A percentile compares a stretch with the other conserved stretches of the same genome.
phyloP scores from a whole-genome alignment of 1,140 invertebrate genomes.

The Campodea augens region DNA sequence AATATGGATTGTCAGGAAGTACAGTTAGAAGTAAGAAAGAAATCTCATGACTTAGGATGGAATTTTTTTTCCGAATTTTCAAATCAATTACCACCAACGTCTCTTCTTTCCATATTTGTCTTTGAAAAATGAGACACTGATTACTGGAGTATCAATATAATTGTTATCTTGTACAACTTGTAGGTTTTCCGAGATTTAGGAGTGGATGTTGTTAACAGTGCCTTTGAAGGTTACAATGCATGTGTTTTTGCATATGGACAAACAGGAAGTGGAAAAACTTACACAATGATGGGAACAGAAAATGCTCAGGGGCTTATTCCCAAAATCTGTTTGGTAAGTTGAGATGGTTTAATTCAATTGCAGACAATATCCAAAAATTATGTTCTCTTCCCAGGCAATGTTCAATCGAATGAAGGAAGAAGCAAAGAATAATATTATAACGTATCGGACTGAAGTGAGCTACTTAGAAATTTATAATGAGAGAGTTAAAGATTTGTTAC shows the following conservation, averaged over 20 bases:
- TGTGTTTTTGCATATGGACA: constrained; percentile 93
- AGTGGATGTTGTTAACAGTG: constrained; percentile 76
- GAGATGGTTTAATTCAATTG: too few relatives aligned
- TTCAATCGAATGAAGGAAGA: constrained; percentile 35
- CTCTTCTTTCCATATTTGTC: too few relatives aligned
- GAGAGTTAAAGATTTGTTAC: constrained; percentile 63
- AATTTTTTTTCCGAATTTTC: too few relatives aligned
- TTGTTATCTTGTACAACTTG: too few relatives aligned
- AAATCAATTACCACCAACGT: too few relatives aligned
- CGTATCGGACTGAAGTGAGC: constrained; percentile 61
- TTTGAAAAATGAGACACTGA: too few relatives aligned
- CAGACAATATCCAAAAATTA: too few relatives aligned
- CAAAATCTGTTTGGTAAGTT: constrained; percentile 50
- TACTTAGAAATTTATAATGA: constrained; percentile 89
- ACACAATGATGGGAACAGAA: constrained; percentile 94
- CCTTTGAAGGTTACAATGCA: constrained; percentile 92
- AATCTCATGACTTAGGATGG: too few relatives aligned
- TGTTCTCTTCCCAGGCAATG: constrained; percentile 11
- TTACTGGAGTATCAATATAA: too few relatives aligned
- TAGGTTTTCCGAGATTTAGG: constrained; percentile 72
- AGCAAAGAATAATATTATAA: constrained; percentile 61
- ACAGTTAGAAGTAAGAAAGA: too few relatives aligned
- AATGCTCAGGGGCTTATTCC: constrained; percentile 69
- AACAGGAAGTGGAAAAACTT: constrained; percentile 91
- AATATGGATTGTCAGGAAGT: too few relatives aligned